Base-by-base conservation (phyloP, 2,888 invertebrate genomes). In the Halictus quadricinctus region DNA sequence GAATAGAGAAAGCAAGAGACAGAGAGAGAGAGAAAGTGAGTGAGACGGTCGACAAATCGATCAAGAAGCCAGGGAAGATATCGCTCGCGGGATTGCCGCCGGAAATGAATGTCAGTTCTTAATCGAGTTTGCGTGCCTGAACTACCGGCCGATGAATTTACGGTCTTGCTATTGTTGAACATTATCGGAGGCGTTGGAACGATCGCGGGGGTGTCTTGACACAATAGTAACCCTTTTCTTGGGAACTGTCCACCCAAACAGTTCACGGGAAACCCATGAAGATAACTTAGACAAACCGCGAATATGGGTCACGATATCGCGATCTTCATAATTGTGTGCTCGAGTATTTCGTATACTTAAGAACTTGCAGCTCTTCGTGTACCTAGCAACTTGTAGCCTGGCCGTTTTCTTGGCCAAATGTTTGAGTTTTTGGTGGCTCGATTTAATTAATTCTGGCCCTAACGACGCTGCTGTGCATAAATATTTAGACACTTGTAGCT, bases 71-170 rank as follows among this genome's bases (percentile, higher is more conserved):
- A 18, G 29, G 8, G 29, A 64, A 83, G 83, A 85, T 54, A 80
- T 84, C 78, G 76, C 54, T 50, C 72, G 72, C 13, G 58, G 70
- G 43, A 81, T 80, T 76, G 69, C 50, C 70, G 60, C 43, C 81
- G 86, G 85, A 87, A 87, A 87, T 87, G 85, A 82, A 85, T 72
- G 80, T 80, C 82, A 82, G 85, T 72, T 87, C 80, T 87, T 80
- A 85, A 87, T 85, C 72, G 74, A 76, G 85, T 81, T 85, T 81
- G 76, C 66, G 80, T 72, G 66, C 73, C 85, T 76, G 86, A 85
- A 81, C 85, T 84, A 79, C 64, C 36, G 60, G 54, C 41, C 25
- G 13, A 18, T 12, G 36, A 29, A 76, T 48, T 70, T 58, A 25
- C 46, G 54, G 58, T 43, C 50, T 46, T 8, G n/a, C 41, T 50